Evolutionary conservation across 2,888 invertebrate species (phyloP), one percentile per base, ranked within the genome.

Genomic region (Orthosia gothica): DNA sequence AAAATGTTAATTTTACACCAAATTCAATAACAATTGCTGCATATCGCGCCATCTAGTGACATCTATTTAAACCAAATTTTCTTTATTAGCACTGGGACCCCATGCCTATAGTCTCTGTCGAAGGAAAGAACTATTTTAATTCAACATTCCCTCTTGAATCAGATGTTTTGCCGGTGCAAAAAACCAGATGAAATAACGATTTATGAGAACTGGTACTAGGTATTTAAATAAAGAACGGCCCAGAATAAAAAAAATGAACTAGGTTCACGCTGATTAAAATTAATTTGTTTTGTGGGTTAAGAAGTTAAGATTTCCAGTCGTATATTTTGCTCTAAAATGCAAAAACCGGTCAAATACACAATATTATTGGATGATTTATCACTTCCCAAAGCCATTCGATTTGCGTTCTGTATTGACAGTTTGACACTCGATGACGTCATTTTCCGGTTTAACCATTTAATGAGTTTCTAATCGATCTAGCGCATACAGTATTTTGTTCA

Each of bases 391-490:
- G 49, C 20, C 49, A 62, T 47, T 70, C 49, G 54, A 79, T 76
- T 81, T 71, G 72, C 72, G 64, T 52, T 70, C 54, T 45, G 5
- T 76, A 67, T 72, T 73, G 75, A 72, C 74, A 74, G 65, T 74
- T 72, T 73, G 75, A 72, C 74, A 74, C 67, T 74, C 52, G 58
- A 76, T 85, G 78, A 82, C 68, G 74, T 87, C 73, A 81, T 65
- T 80, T 75, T 72, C 73, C 71, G 76, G 66, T 76, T 81, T 69
- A 77, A 78, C 77, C 80, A 70, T 82, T 77, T 76, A 84, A 87
- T 79, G 70, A 78, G 79, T 82, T 85, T 83, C 82, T 85, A 88
- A 88, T 88, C 87, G 83, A 86, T 88, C 79, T 78, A 79, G 49
- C 79, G 67, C 74, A 81, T 86, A 77, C 76, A 76, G 78, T 79